Evolutionary conservation across 2,797 vertebrate genomes (phyloP).

Genomic region (Lagodon rhomboides): DNA sequence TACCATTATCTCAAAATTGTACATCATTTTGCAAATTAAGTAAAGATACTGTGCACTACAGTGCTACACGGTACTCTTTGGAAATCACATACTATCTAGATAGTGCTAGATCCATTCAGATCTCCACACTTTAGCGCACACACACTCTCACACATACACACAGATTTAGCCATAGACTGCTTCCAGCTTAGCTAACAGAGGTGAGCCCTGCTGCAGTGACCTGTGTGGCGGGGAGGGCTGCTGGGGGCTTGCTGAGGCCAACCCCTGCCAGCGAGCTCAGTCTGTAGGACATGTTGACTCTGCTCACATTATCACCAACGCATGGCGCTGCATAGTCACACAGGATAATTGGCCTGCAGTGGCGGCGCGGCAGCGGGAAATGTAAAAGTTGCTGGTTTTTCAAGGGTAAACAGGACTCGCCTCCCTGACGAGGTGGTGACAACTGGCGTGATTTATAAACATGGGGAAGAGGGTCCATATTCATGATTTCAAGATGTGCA

Average conservation of each 20-base stretch:
- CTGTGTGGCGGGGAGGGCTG: constrained; percentile 45
- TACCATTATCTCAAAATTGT: background rate
- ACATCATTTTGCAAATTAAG: background rate
- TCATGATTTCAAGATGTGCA: constrained; percentile 53
- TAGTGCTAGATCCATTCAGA: constrained; percentile 5
- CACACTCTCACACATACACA: constrained; percentile 4
- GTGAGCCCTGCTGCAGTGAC: constrained; percentile 55
- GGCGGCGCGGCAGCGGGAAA: constrained; percentile 75
- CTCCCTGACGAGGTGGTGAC: constrained; percentile 66
- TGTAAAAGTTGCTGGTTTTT: constrained; percentile 83
- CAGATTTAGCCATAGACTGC: background rate
- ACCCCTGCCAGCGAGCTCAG: constrained; percentile 68
- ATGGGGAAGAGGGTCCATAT: constrained; percentile 61
- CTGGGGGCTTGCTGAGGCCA: constrained; percentile 54
- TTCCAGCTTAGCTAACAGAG: constrained; percentile 37
- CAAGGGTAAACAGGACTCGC: constrained; percentile 85
- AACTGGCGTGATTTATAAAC: constrained; percentile 71
- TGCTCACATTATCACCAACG: constrained; percentile 83
- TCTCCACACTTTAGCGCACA: background rate
- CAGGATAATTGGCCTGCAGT: constrained; percentile 83
- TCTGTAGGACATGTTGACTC: constrained; percentile 85
- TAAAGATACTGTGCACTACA: background rate
- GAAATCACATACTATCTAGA: background rate
- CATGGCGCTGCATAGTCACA: constrained; percentile 88
- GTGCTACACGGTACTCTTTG: background rate